Base-by-base conservation (phyloP, 2,113 vertebrate genomes). In the Phalacrocorax carbo region DNA sequence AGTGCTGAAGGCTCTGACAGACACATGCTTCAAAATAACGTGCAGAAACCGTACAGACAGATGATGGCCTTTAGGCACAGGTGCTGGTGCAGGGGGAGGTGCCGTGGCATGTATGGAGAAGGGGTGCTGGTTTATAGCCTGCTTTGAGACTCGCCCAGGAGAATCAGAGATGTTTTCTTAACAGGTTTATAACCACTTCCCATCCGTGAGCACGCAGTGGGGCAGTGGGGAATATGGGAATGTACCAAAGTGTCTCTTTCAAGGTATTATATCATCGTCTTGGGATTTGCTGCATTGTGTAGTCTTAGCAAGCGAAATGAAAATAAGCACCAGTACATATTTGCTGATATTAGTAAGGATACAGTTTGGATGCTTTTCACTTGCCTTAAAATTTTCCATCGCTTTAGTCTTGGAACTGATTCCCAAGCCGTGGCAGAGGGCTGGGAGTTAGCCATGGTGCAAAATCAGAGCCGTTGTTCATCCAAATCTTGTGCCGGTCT, bases 101-200 rank as follows among this genome's bases (percentile, higher is more conserved):
- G 4, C 21, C 0, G 0, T 38, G 82, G 25, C 5, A 8, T 8
- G 2, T 9, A 0, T 0, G 70, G 48, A 2, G 8, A 11, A 34
- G 48, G 27, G 65, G 19, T 14, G 51, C 40, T 15, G 65, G 32
- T 42, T 58, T 54, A 9, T 5, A 18, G 20, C 21, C 27, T 1
- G 13, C 10, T 79, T 15, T 32, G 79, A 46, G 86, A 18, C 38
- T 58, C 7, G 0, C 36, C 27, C 68, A 10, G 42, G 22, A 42
- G n/a, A 23, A n/a, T 19, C 5, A 9, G 71, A 64, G 79, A 10
- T 49, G n/a, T 30, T 78, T 73, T 18, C 14, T 10, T 5, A 3
- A 0, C 23, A 21, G 60, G 49, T 19, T 2, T n/a, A 5, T n/a
- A 18, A 62, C 34, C 42, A 1, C 5, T 55, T 71, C 30, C 60